These are phyloP conservation scores for Furcifer pardalis DNA, from an alignment of 2,797 vertebrate species.

Conservation along the genomic window DNA sequence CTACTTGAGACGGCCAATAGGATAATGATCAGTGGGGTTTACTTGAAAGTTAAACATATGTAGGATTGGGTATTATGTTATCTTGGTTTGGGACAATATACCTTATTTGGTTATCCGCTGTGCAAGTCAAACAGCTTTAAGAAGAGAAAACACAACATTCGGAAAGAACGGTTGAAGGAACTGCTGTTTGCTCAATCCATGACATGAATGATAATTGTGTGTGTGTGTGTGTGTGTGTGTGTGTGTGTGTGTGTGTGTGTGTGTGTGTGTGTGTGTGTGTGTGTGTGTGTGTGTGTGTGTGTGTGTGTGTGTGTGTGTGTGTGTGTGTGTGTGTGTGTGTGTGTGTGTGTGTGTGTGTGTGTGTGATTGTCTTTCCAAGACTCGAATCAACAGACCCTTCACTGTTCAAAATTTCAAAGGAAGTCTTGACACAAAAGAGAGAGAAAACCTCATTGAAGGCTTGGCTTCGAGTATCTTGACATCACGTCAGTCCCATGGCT, in stretches of 20 bases:
- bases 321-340: conserved; percentile 24
- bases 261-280: conserved; percentile 24
- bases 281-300: no score
- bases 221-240: no score
- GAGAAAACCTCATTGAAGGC: not conserved
- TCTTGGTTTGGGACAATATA: not conserved
- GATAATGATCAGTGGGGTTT: no score
- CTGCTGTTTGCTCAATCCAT: not conserved
- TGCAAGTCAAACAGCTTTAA: not conserved
- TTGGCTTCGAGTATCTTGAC: not conserved
- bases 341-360: no score
- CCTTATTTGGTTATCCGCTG: not conserved
- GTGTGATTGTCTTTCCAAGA: not conserved
- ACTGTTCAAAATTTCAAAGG: conserved; percentile 54
- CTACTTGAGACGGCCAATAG: no score
- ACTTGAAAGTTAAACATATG: not conserved
- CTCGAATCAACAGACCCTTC: rapidly evolving
- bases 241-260: no score
- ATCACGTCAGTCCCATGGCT: rapidly evolving
- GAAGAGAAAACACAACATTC: conserved; percentile 30
- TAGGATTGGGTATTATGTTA: not conserved
- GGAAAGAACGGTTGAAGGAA: not conserved
- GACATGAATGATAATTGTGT: not conserved
- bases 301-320: no score
- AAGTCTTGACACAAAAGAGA: not conserved